Percentiles rank a stretch among this genome's conserved stretches.
Conservation (phyloP, 2,797 vertebrate genomes). For the Leptoclinus maculatus region DNA sequence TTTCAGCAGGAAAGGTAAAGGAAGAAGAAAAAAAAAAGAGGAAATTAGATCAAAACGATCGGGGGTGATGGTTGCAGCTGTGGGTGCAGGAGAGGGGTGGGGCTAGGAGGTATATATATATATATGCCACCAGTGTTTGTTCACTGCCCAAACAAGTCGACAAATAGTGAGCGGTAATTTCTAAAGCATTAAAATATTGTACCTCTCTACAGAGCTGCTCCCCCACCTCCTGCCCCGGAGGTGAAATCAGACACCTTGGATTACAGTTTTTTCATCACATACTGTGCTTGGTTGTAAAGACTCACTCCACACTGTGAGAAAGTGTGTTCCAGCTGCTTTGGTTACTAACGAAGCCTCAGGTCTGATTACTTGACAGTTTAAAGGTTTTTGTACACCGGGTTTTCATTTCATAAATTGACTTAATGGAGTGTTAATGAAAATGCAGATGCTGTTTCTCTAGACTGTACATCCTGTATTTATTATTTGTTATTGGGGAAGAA, state of each 20-base stretch:
- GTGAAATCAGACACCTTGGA: slow-evolving; percentile 76
- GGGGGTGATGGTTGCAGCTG: slow-evolving; percentile 73
- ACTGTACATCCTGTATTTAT: slow-evolving; percentile 55
- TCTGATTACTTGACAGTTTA: slow-evolving; percentile 63
- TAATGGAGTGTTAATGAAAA: slow-evolving; percentile 64
- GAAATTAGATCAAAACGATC: slow-evolving; percentile 86
- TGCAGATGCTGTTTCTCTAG: slow-evolving; percentile 37
- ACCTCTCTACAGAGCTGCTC: slow-evolving; percentile 41
- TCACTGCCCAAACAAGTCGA: slow-evolving; percentile 72
- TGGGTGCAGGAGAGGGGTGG: slow-evolving; percentile 66
- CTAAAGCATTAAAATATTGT: slow-evolving; percentile 72
- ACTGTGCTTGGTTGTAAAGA: slow-evolving; percentile 68
- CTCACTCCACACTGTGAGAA: slow-evolving; percentile 68
- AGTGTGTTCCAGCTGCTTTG: slow-evolving; percentile 65
- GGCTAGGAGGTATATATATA: slow-evolving; percentile 46
- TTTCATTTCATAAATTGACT: slow-evolving; percentile 60
- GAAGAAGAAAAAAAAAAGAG: slow-evolving; percentile 76
- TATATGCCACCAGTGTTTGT: slow-evolving; percentile 64
- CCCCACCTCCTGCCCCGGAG: slow-evolving; percentile 62
- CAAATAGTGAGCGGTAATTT: slow-evolving; percentile 73
- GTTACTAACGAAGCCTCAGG: slow-evolving; percentile 53
- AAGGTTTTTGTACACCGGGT: slow-evolving; percentile 41
- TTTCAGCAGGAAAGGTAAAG: slow-evolving; percentile 86
- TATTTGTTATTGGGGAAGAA: slow-evolving; percentile 31
- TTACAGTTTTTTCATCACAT: slow-evolving; percentile 69